These are phyloP conservation scores for Cephus pulcher DNA, from an alignment of 2,888 invertebrate genomes.

Conservation along the genomic window DNA sequence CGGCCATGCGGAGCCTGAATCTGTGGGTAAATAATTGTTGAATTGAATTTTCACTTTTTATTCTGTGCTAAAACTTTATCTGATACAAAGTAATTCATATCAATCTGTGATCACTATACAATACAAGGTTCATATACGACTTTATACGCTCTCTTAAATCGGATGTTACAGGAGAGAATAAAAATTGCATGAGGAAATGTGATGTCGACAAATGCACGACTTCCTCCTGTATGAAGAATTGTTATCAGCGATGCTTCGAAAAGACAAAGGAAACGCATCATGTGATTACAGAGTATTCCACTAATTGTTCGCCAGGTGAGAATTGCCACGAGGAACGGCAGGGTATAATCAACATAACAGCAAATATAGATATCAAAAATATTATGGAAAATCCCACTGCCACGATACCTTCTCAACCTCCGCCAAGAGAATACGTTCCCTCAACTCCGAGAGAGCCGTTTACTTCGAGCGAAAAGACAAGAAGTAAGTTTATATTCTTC, in stretches of 20 bases:
- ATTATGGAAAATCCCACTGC: constrained; percentile 31
- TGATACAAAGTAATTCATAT: not conserved
- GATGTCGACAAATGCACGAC: constrained; percentile 38
- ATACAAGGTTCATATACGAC: not conserved
- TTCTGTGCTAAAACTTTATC: not conserved
- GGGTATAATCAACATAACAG: constrained; percentile 45
- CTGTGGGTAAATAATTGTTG: not conserved
- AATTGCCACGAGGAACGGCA: constrained; percentile 23
- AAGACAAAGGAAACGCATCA: constrained; percentile 48
- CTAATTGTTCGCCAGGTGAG: constrained; percentile 34
- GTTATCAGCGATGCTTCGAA: constrained; percentile 48
- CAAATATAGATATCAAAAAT: constrained; percentile 48
- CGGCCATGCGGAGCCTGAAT: not conserved
- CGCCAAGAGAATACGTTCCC: no score
- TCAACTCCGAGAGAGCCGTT: not conserved
- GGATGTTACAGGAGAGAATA: not conserved
- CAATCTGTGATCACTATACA: not conserved
- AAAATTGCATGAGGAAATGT: constrained; percentile 26
- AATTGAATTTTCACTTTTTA: not conserved
- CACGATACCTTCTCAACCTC: not conserved
- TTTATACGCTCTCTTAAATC: not conserved
- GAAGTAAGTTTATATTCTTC: not conserved
- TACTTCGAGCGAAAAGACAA: not conserved
- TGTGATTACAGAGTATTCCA: constrained; percentile 49
- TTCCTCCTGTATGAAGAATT: constrained; percentile 43